Base-by-base conservation (phyloP, 2,797 vertebrate species). In the Chromis chromis region DNA sequence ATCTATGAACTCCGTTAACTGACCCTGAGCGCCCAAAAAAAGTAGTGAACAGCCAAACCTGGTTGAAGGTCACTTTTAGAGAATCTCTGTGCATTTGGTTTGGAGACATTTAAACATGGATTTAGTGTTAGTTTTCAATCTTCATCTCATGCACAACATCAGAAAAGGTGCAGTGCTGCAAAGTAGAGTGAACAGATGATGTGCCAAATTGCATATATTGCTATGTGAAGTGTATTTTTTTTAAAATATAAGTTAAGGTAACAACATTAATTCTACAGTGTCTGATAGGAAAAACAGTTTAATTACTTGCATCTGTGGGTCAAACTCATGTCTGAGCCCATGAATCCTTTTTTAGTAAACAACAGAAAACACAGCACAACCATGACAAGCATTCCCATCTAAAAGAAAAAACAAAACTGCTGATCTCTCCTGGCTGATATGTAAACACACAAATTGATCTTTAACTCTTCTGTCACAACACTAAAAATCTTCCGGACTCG, bases 1-100 rank as follows among this genome's bases (percentile, higher is more conserved):
- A 79, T 74, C 65, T 49, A 14, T 55, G 73, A 56, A 22, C 58
- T 22, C 27, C n/a, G 56, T 31, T 78, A 17, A 31, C 48, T 76
- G 69, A 79, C 73, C 65, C 53, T 4, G 21, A 22, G 31, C 28
- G n/a, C 19, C 27, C 58, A 36, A 36, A 62, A 55, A 65, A 66
- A 65, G 65, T 13, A 49, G 24, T 4, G 14, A 64, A 57, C 48
- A 52, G 57, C 39, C 60, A 13, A 52, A 33, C 22, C 49, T 48
- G 22, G 36, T 6, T 77, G 31, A 74, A 39, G 48, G 52, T 40
- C 62, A 44, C 59, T 28, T 36, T 1, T 21, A 65, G 19, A 27
- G 14, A 21, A 50, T 36, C 13, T 46, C 25, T 42, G 21, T 19
- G 11, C 44, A 54, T 42, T 36, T 36, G 50, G 24, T 39, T 49